These are phyloP conservation scores for Calcarius ornatus DNA, from an alignment of 2,113 vertebrate genomes.

Conservation along the genomic window DNA sequence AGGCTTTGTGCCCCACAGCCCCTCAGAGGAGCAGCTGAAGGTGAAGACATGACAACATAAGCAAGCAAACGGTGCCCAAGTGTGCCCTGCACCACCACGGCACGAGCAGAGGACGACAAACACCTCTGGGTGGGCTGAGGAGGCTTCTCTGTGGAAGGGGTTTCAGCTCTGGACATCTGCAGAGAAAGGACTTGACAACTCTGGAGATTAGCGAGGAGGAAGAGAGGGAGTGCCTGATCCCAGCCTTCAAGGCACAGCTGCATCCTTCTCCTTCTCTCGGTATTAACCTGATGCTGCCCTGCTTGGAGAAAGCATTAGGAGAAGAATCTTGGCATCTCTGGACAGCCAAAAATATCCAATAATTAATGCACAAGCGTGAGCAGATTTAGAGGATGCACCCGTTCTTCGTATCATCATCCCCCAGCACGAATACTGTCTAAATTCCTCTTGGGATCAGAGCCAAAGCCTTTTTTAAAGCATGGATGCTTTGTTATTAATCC, in stretches of 20 bases:
- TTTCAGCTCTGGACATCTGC: background rate
- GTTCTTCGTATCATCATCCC: background rate
- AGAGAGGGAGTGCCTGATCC: background rate
- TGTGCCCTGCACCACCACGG: fast-evolving
- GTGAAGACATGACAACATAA: background rate
- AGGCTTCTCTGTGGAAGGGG: background rate
- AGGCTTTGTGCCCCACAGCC: background rate
- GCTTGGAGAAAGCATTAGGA: background rate
- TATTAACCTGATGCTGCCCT: background rate
- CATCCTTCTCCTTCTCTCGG: background rate
- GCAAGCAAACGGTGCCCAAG: fast-evolving
- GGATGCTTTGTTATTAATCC: conserved; percentile 15
- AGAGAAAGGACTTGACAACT: background rate
- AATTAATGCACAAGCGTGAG: background rate
- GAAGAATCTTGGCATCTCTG: background rate
- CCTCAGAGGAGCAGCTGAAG: background rate
- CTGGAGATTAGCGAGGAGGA: background rate
- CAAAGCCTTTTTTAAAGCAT: conserved; percentile 36
- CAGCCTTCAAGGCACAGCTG: background rate
- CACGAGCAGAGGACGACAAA: fast-evolving
- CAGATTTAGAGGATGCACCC: background rate
- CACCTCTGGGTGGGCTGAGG: background rate
- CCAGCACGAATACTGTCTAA: background rate
- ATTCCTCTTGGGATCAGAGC: conserved; percentile 36
- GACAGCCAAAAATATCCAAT: background rate